These are phyloP conservation scores for Acipenser transmontanus DNA, from an alignment of 2,797 vertebrate species.

Conservation along the genomic window DNA sequence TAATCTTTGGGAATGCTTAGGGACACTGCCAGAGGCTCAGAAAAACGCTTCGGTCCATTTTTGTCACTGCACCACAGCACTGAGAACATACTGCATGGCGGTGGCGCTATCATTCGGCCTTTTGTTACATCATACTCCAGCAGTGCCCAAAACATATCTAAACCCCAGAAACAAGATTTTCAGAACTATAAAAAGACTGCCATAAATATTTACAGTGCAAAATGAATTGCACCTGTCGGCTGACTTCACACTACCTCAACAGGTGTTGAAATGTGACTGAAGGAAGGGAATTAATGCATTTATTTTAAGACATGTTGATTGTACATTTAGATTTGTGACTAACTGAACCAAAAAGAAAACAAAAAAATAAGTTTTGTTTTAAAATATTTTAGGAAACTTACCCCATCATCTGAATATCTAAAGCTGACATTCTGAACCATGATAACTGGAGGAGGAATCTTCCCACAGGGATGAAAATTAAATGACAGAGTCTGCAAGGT, in stretches of 20 bases:
- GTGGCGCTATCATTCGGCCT: constrained; percentile 66
- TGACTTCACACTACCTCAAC: too few species aligned
- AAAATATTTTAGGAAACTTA: constrained; percentile 47
- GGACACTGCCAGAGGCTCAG: constrained; percentile 41
- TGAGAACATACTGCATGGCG: constrained; percentile 45
- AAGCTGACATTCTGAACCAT: constrained; percentile 99
- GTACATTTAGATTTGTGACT: too few species aligned
- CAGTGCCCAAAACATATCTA: not conserved
- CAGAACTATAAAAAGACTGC: too few species aligned
- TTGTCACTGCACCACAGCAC: constrained; percentile 48
- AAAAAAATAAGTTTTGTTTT: too few species aligned
- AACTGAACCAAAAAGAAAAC: too few species aligned
- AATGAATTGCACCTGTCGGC: too few species aligned
- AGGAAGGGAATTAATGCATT: too few species aligned
- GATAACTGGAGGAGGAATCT: constrained; percentile 96
- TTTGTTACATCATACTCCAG: constrained; percentile 66
- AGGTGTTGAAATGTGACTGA: too few species aligned
- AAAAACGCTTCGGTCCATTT: constrained; percentile 56
- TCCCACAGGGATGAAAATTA: constrained; percentile 93
- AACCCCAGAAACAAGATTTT: too few species aligned
- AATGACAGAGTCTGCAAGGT: constrained; percentile 85
- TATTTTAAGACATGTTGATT: too few species aligned
- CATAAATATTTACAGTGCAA: too few species aligned
- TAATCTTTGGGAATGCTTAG: too few species aligned
- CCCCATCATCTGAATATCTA: constrained; percentile 81